Percentiles rank a stretch among this genome's conserved stretches.
Conservation (phyloP, 2,797 vertebrate genomes). For the Mormyrus proboscirostris region DNA sequence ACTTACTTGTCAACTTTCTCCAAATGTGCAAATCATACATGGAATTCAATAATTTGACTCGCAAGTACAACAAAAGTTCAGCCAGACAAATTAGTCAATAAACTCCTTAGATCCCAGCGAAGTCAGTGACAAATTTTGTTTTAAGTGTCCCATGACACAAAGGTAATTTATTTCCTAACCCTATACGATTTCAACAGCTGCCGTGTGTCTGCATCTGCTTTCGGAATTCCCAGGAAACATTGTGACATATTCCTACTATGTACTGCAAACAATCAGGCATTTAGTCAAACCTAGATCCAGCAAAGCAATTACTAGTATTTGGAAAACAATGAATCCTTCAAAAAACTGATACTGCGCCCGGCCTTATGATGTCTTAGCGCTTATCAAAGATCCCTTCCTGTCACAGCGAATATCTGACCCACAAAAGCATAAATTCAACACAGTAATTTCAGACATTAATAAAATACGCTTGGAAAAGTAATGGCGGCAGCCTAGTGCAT, state of each 20-base stretch:
- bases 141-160: background rate
- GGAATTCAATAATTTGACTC: slow-evolving; percentile 48
- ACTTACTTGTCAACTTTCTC: slow-evolving; percentile 53
- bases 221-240: background rate
- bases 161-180: background rate
- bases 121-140: background rate
- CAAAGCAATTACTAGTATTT: background rate
- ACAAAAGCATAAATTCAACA: background rate
- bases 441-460: background rate
- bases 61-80: slow-evolving; percentile 50
- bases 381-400: background rate
- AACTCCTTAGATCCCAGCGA: background rate
- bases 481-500: background rate
- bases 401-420: background rate
- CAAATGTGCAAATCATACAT: slow-evolving; percentile 38
- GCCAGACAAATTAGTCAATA: slow-evolving; percentile 30
- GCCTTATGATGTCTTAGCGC: background rate
- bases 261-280: background rate
- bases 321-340: background rate
- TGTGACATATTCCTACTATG: background rate
- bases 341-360: background rate
- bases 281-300: background rate
- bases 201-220: background rate
- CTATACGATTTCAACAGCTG: background rate
- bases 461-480: background rate